Evolutionary conservation across 2,113 vertebrate genomes (phyloP).

Genomic region (Ornithorhynchus anatinus): DNA sequence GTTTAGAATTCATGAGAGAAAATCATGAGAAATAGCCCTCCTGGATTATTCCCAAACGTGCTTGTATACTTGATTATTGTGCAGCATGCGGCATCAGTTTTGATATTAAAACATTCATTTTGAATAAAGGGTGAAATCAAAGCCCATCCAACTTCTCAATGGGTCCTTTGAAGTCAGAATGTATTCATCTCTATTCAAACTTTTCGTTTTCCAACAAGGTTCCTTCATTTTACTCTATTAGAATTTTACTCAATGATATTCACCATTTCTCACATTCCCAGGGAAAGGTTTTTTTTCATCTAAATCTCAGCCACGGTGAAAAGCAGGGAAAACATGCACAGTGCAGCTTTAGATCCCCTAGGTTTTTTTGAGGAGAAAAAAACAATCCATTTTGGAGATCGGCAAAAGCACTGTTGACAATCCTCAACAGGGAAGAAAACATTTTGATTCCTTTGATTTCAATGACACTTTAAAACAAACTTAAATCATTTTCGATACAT

Average conservation of each 20-base stretch:
- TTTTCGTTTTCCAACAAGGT: not conserved
- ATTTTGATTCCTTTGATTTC: too few relatives aligned
- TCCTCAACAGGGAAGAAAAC: too few relatives aligned
- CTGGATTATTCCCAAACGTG: not conserved
- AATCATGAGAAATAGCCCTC: not conserved
- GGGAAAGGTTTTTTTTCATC: too few relatives aligned
- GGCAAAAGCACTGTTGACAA: too few relatives aligned
- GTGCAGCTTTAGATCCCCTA: accelerated
- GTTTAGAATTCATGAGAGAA: not conserved
- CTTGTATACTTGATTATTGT: accelerated
- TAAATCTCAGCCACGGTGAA: too few relatives aligned
- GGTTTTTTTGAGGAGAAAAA: not conserved
- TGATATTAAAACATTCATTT: not conserved
- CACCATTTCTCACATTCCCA: too few relatives aligned
- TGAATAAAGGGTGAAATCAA: accelerated
- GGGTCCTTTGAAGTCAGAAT: not conserved
- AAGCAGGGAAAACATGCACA: not conserved
- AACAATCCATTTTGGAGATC: too few relatives aligned
- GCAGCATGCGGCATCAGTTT: not conserved
- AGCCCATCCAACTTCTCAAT: not conserved
- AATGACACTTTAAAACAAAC: too few relatives aligned
- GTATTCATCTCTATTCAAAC: accelerated
- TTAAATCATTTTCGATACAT: too few relatives aligned
- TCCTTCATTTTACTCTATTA: not conserved
- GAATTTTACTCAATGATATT: not conserved